A percentile compares a stretch with the other conserved stretches of the same genome.
Conservation (phyloP, 2,888 invertebrate species). For the Drosophila peninsularis region DNA sequence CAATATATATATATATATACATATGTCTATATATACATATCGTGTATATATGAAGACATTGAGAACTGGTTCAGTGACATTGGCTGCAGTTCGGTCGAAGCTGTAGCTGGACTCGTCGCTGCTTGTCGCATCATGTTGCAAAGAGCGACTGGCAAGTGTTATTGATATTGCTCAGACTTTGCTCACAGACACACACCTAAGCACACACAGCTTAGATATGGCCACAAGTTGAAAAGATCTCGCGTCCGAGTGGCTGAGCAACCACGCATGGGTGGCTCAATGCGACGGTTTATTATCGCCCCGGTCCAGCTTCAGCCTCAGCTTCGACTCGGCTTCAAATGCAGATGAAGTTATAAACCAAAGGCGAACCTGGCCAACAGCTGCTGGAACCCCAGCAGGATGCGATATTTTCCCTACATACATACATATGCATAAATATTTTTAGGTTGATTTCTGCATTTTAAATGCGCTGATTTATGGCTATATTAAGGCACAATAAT, state of each 20-base stretch:
- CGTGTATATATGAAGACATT: slow-evolving; percentile 70
- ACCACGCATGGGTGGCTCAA: slow-evolving; percentile 81
- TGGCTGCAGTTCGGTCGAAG: slow-evolving; percentile 43
- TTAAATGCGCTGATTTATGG: slow-evolving; percentile 77
- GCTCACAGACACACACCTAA: slow-evolving; percentile 27
- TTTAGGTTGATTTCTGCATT: slow-evolving; percentile 48
- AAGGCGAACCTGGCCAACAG: slow-evolving; percentile 52
- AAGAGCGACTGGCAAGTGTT: slow-evolving; percentile 74
- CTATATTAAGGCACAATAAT: slow-evolving; percentile 79
- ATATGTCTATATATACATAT: background rate
- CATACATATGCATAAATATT: slow-evolving; percentile 1
- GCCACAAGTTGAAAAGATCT: slow-evolving; percentile 29
- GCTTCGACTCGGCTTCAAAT: slow-evolving; percentile 41
- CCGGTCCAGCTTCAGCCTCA: background rate
- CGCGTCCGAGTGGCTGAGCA: slow-evolving; percentile 25
- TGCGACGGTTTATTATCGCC: slow-evolving; percentile 74
- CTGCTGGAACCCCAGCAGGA: slow-evolving; percentile 70
- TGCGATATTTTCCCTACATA: slow-evolving; percentile 50
- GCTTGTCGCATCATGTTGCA: slow-evolving; percentile 79
- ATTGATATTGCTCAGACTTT: slow-evolving; percentile 77
- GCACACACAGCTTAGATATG: slow-evolving; percentile 16
- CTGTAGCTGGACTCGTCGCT: slow-evolving; percentile 17
- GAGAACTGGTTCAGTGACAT: slow-evolving; percentile 82
- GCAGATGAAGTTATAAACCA: slow-evolving; percentile 79
- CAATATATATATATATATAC: slow-evolving; percentile 50